Conservation (phyloP, 2,113 vertebrate genomes). For the Syrmaticus mikado region DNA sequence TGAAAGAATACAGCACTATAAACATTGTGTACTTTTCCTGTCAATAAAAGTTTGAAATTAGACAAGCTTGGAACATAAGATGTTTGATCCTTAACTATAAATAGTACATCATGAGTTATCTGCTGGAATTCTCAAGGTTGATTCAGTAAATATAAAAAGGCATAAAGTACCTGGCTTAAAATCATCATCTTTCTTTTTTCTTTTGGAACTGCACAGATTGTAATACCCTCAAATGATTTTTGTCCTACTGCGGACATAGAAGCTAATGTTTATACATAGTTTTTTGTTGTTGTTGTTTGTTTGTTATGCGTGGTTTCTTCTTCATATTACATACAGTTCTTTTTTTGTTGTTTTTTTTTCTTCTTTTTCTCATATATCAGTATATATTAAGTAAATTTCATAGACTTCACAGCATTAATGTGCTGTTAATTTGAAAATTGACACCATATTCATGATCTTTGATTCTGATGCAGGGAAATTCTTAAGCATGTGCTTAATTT, state of each 20-base stretch:
- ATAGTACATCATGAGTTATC: background rate
- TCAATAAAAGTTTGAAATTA: constrained; percentile 22
- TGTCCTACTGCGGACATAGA: background rate
- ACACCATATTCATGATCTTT: background rate
- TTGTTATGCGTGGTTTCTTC: background rate
- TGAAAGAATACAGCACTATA: constrained; percentile 1
- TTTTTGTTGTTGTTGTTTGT: too few relatives aligned
- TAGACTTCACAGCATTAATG: background rate
- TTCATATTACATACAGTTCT: background rate
- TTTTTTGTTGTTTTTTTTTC: background rate
- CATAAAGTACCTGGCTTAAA: background rate
- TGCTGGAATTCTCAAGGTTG: background rate
- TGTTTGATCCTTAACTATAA: constrained; percentile 10
- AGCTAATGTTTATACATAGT: rapidly evolving
- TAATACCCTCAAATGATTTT: background rate
- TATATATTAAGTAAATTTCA: background rate
- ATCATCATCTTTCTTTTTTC: background rate
- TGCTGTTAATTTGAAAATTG: background rate
- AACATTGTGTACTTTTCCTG: constrained; percentile 3
- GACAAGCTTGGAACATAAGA: constrained; percentile 8
- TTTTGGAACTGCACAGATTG: background rate
- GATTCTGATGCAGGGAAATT: background rate
- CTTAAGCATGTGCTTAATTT: background rate
- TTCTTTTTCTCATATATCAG: background rate
- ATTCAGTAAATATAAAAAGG: background rate